Base-by-base conservation (phyloP, 2,797 vertebrate species). In the Mormyrops boulengeri region DNA sequence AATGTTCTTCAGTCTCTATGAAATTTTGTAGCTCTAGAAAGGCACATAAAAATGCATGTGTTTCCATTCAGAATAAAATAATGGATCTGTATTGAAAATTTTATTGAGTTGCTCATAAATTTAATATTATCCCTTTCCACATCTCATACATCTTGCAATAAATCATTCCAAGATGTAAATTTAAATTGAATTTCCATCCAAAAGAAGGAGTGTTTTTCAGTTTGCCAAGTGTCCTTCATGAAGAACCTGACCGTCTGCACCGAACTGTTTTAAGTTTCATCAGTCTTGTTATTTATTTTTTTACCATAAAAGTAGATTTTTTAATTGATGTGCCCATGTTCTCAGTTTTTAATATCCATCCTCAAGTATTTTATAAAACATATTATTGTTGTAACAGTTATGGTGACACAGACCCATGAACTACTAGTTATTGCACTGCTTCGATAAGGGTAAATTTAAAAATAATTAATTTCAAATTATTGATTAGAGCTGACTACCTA, bases 41-140 rank as follows among this genome's bases (percentile, higher is more conserved):
- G 49, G 11, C 66, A 88, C 50, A 77, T 73, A 88, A 88, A 88
- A 80, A 77, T 88, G 88, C 62, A 89, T 38, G 26, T 89, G 49
- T n/a, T 89, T 80, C 34, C 38, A 82, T 89, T 89, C 49, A 55
- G 73, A 89, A 89, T 89, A 55, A 89, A 84, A 57, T 41, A 80
- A 57, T 84, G 38, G 34, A 57, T 77, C 22, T 60, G 26, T 82
- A 53, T 41, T 82, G 69, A 55, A 53, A 55, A 44, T 55, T 89
- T 82, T 57, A 89, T 80, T 34, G 17, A 73, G 69, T 52, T 55
- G 34, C 38, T 89, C 88, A 60, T 89, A 80, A 82, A 89, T 82
- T 41, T 82, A 82, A 82, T 57, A 80, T 89, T 82, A 38, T 89
- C 17, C 66, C 50, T 88, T 88, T 88, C 12, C 88, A 88, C 12